Base-by-base conservation (phyloP, 2,797 vertebrate species). In the Vultur gryphus region DNA sequence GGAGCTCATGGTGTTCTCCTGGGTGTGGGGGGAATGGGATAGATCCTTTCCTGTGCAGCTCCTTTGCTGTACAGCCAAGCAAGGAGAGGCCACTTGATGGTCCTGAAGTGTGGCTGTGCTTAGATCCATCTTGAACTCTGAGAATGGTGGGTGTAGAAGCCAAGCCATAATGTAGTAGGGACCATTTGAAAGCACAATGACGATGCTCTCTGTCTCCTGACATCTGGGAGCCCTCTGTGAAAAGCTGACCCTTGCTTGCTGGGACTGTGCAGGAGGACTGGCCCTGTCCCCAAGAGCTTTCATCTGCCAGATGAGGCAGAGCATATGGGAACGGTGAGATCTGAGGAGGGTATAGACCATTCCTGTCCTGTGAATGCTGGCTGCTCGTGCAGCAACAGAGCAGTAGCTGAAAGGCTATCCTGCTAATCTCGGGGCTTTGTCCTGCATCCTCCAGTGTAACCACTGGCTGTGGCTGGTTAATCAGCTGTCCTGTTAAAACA, bases 401-500 rank as follows among this genome's bases (percentile, higher is more conserved):
- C 26, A 39, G 55, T 7, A 46, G 79, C 51, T 3, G 3, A 35
- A 86, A 78, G 41, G n/a, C 44, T 82, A 61, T 78, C 26, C 54
- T 90, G 26, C 9, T 70, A 2, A 46, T 77, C 35, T 81, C 0
- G 0, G 9, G 33, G 44, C 48, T 80, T 81, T 86, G 79, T 86
- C 21, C 43, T 72, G 58, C 9, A 3, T 89, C 66, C 33, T 85
- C 15, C 48, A 18, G 39, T 76, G 70, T 70, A 57, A 80, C 79
- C 17, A 5, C 12, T 73, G 15, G 3, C 39, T 73, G 61, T 54
- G 64, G 49, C 57, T 92, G 28, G 23, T 81, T 59, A 43, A 64
- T 75, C 62, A 69, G 59, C 58, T 96, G 61, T 87, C 73, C 70
- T 91, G 18, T 79, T 93, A 51, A 89, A 95, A 54, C 26, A 82